Conservation (phyloP, 2,888 invertebrate genomes). For the Meteorus cinctellus region DNA sequence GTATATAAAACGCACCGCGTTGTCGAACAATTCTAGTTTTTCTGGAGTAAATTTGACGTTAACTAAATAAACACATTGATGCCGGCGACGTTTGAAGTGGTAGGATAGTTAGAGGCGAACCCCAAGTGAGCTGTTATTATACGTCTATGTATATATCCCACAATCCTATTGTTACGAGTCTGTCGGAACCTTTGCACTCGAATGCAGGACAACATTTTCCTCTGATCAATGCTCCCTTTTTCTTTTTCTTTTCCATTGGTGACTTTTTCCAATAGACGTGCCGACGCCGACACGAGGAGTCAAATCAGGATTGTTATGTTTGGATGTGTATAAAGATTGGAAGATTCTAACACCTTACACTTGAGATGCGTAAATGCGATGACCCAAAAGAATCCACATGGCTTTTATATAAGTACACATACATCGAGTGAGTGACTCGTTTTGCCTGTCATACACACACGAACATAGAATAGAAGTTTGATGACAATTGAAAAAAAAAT, state of each 20-base stretch:
- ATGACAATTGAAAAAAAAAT: slow-evolving; percentile 7
- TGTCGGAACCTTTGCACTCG: slow-evolving; percentile 54
- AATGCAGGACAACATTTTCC: slow-evolving; percentile 45
- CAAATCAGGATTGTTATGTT: slow-evolving; percentile 44
- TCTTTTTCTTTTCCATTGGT: slow-evolving; percentile 34
- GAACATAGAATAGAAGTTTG: slow-evolving; percentile 21
- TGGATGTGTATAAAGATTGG: not conserved
- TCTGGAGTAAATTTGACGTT: slow-evolving; percentile 71
- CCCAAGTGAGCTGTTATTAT: slow-evolving; percentile 24
- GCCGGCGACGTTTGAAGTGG: slow-evolving; percentile 71
- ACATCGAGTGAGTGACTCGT: not conserved
- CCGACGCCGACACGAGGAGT: slow-evolving; percentile 20
- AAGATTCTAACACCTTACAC: slow-evolving; percentile 46
- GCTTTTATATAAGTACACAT: slow-evolving; percentile 22
- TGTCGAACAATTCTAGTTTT: slow-evolving; percentile 41
- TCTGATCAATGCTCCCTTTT: slow-evolving; percentile 44
- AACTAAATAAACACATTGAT: slow-evolving; percentile 72
- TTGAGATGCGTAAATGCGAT: slow-evolving; percentile 29
- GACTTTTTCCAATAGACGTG: slow-evolving; percentile 14
- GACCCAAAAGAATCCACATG: slow-evolving; percentile 44
- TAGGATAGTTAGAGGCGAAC: slow-evolving; percentile 47
- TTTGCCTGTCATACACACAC: slow-evolving; percentile 8
- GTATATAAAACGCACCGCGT: slow-evolving; percentile 40
- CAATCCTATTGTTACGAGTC: slow-evolving; percentile 49
- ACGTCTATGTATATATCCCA: slow-evolving; percentile 19